Percentiles rank a stretch among this genome's conserved stretches.
phyloP scores from a whole-genome alignment of 2,113 vertebrate genomes.

The Dipodomys ordii region DNA sequence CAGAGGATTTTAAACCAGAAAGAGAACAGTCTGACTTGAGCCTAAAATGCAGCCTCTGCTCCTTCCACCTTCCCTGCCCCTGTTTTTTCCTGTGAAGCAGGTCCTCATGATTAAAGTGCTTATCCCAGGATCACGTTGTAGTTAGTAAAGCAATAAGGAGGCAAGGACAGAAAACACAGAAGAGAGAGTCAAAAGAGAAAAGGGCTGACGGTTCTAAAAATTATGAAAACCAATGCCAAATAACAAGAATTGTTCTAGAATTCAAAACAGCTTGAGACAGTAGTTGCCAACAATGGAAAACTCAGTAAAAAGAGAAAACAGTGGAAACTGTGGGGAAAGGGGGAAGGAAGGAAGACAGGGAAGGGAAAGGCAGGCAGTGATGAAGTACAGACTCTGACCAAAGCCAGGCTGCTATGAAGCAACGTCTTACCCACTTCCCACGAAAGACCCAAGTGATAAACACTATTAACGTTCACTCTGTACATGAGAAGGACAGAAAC shows the following conservation, averaged over 20 bases:
- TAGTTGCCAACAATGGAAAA: slow-evolving; percentile 67
- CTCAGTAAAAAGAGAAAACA: slow-evolving; percentile 20
- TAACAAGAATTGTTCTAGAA: slow-evolving; percentile 69
- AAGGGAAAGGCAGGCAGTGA: not conserved
- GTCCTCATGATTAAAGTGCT: slow-evolving; percentile 26
- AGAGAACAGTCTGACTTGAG: not conserved
- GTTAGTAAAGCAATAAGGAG: slow-evolving; percentile 51
- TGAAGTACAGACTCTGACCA: fast-evolving
- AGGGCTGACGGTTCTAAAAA: slow-evolving; percentile 79
- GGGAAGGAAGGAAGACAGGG: not conserved
- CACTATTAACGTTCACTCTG: not conserved
- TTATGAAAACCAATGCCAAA: slow-evolving; percentile 64
- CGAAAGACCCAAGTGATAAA: not conserved
- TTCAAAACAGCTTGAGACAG: slow-evolving; percentile 75
- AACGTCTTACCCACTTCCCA: not conserved
- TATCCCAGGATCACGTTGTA: slow-evolving; percentile 55
- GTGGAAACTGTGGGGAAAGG: not conserved
- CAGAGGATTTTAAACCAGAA: slow-evolving; percentile 12
- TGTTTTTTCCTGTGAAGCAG: not conserved
- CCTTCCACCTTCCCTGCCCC: not conserved
- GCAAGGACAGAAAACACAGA: slow-evolving; percentile 65
- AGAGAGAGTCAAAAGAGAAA: slow-evolving; percentile 65
- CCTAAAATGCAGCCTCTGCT: not conserved
- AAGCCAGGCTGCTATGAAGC: not conserved
- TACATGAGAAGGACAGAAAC: not conserved